Evolutionary conservation across 1,140 invertebrate genomes (phyloP).

Genomic region (Oncopodura yosiiana): DNA sequence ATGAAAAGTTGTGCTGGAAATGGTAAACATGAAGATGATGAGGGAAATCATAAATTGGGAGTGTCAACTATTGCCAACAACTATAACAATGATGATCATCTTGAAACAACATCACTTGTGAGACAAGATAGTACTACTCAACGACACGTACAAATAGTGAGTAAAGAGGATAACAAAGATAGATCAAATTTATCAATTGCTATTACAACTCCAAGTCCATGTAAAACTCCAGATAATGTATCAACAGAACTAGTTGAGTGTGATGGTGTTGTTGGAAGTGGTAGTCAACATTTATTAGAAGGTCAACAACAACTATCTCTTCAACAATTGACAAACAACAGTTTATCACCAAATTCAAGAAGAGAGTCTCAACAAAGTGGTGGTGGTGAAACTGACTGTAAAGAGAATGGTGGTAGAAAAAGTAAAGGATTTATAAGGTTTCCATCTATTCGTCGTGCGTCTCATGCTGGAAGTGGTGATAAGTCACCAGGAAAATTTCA

Average conservation of each 20-base stretch:
- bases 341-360: not conserved
- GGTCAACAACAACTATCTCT: too few relatives aligned
- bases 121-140: too few relatives aligned
- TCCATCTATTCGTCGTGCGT: slow-evolving; percentile 23
- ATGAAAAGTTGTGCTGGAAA: not conserved
- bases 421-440: slow-evolving; percentile 27
- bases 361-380: slow-evolving; percentile 8
- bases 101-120: too few relatives aligned
- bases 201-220: too few relatives aligned
- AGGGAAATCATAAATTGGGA: not conserved
- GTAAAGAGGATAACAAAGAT: too few relatives aligned
- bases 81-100: not conserved
- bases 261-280: slow-evolving; percentile 1
- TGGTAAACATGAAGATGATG: too few relatives aligned
- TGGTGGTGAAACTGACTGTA: not conserved
- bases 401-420: not conserved
- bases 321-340: too few relatives aligned
- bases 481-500: not conserved
- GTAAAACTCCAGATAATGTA: slow-evolving; percentile 6
- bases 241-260: not conserved
- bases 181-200: too few relatives aligned
- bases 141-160: too few relatives aligned
- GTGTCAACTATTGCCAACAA: not conserved
- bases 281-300: too few relatives aligned
- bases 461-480: not conserved